Base-by-base conservation (phyloP, 2,888 invertebrate species). In the Plusia festucae region DNA sequence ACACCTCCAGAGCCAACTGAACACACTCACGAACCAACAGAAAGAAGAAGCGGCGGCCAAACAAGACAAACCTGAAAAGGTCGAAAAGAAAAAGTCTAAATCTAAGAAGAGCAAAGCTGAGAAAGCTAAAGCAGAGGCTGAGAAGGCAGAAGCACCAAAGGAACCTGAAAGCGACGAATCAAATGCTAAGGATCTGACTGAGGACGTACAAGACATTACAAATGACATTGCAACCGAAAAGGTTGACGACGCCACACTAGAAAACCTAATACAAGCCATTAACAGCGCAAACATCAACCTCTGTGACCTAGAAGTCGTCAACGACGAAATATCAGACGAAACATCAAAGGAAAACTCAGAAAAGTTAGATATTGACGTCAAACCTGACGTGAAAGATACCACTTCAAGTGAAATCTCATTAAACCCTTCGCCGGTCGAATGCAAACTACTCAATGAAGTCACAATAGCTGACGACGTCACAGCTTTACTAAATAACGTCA, bases 1-100 rank as follows among this genome's bases (percentile, higher is more conserved):
- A 1, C 95, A 96, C 70, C 85, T 96, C 11, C 96, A 96, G 73
- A 95, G 89, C 53, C 96, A 96, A 84, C 88, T 96, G 70, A 96
- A 95, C 73, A 91, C 90, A 0, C 83, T 95, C 13, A 93, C 94
- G 1, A 91, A 83, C 57, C 89, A 88, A 70, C 88, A 90, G 60
- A 84, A 76, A 2, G 91, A 91, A 30, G 94, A 91, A 20, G 92
- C 91, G 73, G 78, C 93, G 0, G 84, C 91, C 0, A 94, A 93
- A 79, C 83, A 85, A 1, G 93, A 93, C 53, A 93, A 91, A 79
- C 79, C 84, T 18, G 81, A 80, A 53, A 79, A 79, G 56, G 52
- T 61, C 27, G 79, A 82, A 46, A 79, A 82, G 56, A 94, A 93
- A 75, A 93, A 93, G 76, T 88, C 91, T 0, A 94, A 93, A 78